phyloP scores from a whole-genome alignment of 2,113 vertebrate species.

The Blennius ocellaris region DNA sequence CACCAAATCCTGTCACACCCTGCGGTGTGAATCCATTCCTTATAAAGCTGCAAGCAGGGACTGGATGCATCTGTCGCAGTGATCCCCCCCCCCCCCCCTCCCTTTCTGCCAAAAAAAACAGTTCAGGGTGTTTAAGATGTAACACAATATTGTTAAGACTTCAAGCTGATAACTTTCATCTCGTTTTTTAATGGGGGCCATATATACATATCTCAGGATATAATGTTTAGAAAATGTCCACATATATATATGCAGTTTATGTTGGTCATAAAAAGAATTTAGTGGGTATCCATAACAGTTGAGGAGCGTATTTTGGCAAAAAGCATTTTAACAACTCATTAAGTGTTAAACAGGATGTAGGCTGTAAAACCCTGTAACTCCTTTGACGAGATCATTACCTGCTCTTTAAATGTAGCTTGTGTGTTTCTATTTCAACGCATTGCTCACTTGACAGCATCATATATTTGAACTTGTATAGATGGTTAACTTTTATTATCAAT shows the following conservation, averaged over 20 bases:
- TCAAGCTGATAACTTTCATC: too few relatives aligned
- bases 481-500: slow-evolving; percentile 67
- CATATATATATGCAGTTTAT: neutral
- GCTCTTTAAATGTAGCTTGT: slow-evolving; percentile 12
- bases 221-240: neutral
- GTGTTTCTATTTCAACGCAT: slow-evolving; percentile 17
- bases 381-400: slow-evolving; percentile 11
- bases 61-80: slow-evolving; percentile 2
- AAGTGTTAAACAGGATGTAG: slow-evolving; percentile 9
- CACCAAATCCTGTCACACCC: slow-evolving; percentile 9
- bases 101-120: slow-evolving; percentile 22
- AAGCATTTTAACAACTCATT: slow-evolving; percentile 4
- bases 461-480: slow-evolving; percentile 19
- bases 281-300: neutral
- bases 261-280: neutral
- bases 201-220: neutral
- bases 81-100: neutral
- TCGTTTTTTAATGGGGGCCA: slow-evolving; percentile 16
- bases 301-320: neutral
- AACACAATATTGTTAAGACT: slow-evolving; percentile 20
- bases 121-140: slow-evolving; percentile 13
- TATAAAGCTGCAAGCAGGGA: slow-evolving; percentile 5
- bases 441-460: slow-evolving; percentile 11
- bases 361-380: slow-evolving; percentile 9
- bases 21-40: neutral